Evolutionary conservation across 2,888 invertebrate species (phyloP), one percentile per base, ranked within the genome.

Genomic region (Strigamia transsilvanica): DNA sequence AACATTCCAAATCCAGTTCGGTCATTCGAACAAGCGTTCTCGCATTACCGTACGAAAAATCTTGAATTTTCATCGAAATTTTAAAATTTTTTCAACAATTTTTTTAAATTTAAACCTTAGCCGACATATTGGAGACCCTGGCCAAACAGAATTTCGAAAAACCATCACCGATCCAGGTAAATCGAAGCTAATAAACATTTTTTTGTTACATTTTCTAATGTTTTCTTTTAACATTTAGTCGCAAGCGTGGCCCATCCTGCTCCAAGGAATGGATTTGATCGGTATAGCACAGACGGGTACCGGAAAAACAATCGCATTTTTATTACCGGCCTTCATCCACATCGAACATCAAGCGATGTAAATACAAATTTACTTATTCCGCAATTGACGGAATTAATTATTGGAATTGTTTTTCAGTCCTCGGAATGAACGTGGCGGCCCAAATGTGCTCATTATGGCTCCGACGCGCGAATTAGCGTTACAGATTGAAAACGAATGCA

Each of bases 251-350:
- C 99, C 99, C 0, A 91, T 98, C 83, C 90, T 98, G 0, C 88
- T 99, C 66, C 92, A 92, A 86, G 99, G 99, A 0, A 92, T 93
- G 86, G 98, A 99, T 88, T 89, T 98, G 87, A 98, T 99, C 87
- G 98, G 98, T 10, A 98, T 99, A 84, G 98, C 98, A 0, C 98
- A 97, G 89, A 96, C 96, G 7, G 96, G 96, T 82, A 95, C 95
- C 21, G 92, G 91, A 87, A 99, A 99, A 89, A 99, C 99, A 0
- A 89, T 99, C 82, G 98, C 97, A 0, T 98, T 97, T 87, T 89
- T 98, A 0, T 87, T 98, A 82, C 98, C 98, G 10, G 98, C 96
- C 13, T 90, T 98, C 85, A 94, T 98, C 85, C 98, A 98, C 87
- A 96, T 97, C 83, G 95, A 96, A 84, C 93, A 92, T 0, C 98